Evolutionary conservation across 2,113 vertebrate species (phyloP).

Genomic region (Odocoileus hemionus): DNA sequence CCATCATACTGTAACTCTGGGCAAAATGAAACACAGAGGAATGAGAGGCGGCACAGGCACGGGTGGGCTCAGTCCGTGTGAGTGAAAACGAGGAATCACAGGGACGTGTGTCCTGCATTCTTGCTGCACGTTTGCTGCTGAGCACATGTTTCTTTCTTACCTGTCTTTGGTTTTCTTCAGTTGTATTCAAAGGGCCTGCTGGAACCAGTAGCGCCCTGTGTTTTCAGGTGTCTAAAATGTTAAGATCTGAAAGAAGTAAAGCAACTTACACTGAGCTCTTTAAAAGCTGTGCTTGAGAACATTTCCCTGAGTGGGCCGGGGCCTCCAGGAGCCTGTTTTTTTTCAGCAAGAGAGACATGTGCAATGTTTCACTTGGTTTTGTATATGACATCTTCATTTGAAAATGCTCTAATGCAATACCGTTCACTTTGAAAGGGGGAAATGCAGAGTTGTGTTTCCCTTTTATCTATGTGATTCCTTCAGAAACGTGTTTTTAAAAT

Average conservation of each 20-base stretch:
- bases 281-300: conserved; percentile 49
- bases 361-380: conserved; percentile 78
- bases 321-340: conserved; percentile 69
- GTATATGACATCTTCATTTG: conserved; percentile 63
- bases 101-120: conserved; percentile 10
- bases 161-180: conserved; percentile 61
- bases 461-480: conserved; percentile 74
- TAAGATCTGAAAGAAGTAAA: conserved; percentile 50
- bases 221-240: conserved; percentile 56
- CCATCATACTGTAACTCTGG: conserved; percentile 59
- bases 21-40: conserved; percentile 46
- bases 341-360: conserved; percentile 75
- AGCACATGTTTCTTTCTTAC: conserved; percentile 41
- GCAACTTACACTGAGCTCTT: conserved; percentile 35
- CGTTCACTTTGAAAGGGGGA: conserved; percentile 69
- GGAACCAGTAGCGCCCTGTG: conserved; percentile 47
- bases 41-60: neutral
- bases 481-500: conserved; percentile 58
- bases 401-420: conserved; percentile 82
- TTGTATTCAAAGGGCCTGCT: conserved; percentile 55
- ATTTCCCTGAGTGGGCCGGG: conserved; percentile 43
- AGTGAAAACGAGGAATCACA: neutral
- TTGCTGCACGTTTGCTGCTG: conserved; percentile 35
- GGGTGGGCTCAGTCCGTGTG: neutral
- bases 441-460: conserved; percentile 68